phyloP scores from a whole-genome alignment of 2,797 vertebrate species.

The Vultur gryphus region DNA sequence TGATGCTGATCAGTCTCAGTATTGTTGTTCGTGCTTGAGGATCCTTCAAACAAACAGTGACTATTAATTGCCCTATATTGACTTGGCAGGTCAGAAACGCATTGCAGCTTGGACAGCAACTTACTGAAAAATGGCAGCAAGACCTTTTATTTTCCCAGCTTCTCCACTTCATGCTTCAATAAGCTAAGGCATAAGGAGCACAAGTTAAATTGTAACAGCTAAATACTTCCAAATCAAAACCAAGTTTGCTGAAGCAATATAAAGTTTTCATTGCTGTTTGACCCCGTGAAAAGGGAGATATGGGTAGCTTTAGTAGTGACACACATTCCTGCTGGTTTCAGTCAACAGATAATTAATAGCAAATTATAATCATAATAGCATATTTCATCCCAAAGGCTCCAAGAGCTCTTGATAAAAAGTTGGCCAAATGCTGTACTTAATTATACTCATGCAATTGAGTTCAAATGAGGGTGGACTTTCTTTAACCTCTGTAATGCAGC shows the following conservation, averaged over 20 bases:
- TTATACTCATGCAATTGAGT: not conserved
- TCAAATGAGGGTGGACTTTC: not conserved
- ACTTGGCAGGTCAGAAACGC: not conserved
- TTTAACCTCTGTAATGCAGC: not conserved
- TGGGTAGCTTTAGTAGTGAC: not conserved
- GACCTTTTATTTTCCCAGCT: not conserved
- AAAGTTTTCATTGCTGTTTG: not conserved
- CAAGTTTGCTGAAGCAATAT: not conserved
- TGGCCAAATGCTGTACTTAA: conserved; percentile 25
- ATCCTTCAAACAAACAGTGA: not conserved
- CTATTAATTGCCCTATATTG: not conserved
- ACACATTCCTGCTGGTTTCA: conserved; percentile 40
- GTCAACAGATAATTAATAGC: conserved; percentile 49
- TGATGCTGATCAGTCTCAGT: not conserved
- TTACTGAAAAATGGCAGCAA: not conserved
- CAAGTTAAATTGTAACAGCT: not conserved
- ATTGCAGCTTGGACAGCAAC: not conserved
- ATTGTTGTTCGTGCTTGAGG: not conserved
- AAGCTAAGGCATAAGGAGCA: not conserved
- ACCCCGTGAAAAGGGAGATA: not conserved
- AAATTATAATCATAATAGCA: conserved; percentile 36
- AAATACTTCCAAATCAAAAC: not conserved
- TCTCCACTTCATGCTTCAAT: not conserved
- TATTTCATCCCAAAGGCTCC: conserved; percentile 14
- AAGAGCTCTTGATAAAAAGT: not conserved